Base-by-base conservation (phyloP, 2,797 vertebrate species). In the Danio choprae region DNA sequence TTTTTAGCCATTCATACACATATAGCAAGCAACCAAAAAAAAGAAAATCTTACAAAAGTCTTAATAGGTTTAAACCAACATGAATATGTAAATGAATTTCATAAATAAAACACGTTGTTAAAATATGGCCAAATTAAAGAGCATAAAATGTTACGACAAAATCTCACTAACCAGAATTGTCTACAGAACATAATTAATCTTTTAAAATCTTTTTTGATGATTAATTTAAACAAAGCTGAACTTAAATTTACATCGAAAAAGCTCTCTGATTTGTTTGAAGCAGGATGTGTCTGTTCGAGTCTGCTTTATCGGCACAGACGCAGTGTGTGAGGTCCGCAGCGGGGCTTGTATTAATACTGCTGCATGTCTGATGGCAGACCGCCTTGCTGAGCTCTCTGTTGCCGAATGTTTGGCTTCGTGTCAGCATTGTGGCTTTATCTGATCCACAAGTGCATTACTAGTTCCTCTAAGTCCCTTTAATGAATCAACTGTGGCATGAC, bases 401-500 rank as follows among this genome's bases (percentile, higher is more conserved):
- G 48, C 71, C n/a, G 44, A 72, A 65, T 64, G 78, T 72, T 84
- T 88, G 87, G 83, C 81, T 82, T 80, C 55, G 22, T 50, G 78
- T 87, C 75, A 79, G 83, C 72, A 80, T 67, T 76, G 74, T 80
- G 81, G 86, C 87, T 89, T 86, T 85, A 90, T 89, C 86, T 87
- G 86, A 86, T 62, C 83, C 83, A 86, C 84, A 77, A 89, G 88
- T 89, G 87, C 89, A 90, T 90, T 89, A 91, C 86, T 87, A 87
- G 89, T 87, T 85, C 77, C 85, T 87, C 86, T 88, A 88, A 88
- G 86, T 86, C 72, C 74, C 82, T 86, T 88, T 91, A 91, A 93
- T 93, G 90, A 93, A 93, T 93, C 90, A 92, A 87, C 84, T 85
- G 82, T 90, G 90, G 88, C 90, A 90, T 83, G 67, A 86, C 48